Conservation (phyloP, 2,113 vertebrate species). For the Lepus europaeus region DNA sequence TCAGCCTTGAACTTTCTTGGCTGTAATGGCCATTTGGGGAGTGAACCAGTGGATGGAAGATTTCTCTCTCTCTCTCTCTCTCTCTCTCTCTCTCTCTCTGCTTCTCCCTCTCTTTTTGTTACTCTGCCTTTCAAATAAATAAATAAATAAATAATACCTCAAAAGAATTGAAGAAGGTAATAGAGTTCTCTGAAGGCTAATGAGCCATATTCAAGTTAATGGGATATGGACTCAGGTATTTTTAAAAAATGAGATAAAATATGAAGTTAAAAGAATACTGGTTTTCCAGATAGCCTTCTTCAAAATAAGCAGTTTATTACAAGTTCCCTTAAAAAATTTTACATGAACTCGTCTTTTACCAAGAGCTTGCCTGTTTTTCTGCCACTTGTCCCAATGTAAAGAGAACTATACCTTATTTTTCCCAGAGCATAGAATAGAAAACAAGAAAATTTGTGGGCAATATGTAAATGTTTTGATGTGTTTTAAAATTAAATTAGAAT, state of each 20-base stretch:
- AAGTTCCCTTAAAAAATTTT: slow-evolving; percentile 33
- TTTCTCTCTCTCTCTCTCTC: no score
- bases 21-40: no score
- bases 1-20: no score
- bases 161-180: slow-evolving; percentile 41
- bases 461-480: background rate
- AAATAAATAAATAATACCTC: no score
- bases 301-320: background rate
- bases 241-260: background rate
- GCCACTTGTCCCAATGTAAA: background rate
- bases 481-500: slow-evolving; percentile 37
- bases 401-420: background rate
- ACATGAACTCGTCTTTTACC: background rate
- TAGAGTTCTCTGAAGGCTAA: background rate
- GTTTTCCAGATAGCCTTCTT: background rate
- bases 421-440: background rate
- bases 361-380: background rate
- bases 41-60: no score
- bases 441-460: background rate
- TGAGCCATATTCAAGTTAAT: background rate
- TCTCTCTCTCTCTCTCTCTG: no score
- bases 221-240: background rate
- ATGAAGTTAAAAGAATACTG: background rate
- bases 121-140: no score
- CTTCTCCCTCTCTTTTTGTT: no score